Evolutionary conservation across 1,140 invertebrate species (phyloP).

Genomic region (Orchesella cincta): DNA sequence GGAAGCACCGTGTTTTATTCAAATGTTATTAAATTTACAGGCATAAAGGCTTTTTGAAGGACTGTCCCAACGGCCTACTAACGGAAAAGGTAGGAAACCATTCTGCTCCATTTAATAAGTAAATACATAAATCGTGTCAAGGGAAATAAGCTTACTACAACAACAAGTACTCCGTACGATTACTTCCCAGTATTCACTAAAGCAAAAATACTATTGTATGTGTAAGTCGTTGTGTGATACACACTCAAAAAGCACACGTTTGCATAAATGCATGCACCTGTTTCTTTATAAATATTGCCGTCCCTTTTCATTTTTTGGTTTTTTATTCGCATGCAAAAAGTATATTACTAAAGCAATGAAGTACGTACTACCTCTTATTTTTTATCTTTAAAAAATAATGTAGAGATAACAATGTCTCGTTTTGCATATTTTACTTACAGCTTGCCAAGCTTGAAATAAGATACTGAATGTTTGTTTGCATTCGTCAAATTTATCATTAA

Average conservation of each 20-base stretch:
- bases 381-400: no score
- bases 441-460: no score
- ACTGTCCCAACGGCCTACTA: slow-evolving; percentile 87
- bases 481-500: no score
- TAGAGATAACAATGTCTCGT: no score
- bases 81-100: slow-evolving; percentile 77
- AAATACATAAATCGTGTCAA: slow-evolving; percentile 26
- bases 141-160: slow-evolving; percentile 22
- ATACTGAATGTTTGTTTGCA: no score
- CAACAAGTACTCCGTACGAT: no score
- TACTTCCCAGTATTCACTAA: no score
- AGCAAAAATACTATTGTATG: no score
- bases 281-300: neutral
- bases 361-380: no score
- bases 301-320: neutral
- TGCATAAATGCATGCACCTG: neutral
- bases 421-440: no score
- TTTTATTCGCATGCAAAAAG: neutral
- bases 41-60: slow-evolving; percentile 92
- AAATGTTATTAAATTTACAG: slow-evolving; percentile 58
- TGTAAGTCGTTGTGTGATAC: no score
- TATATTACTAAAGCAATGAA: neutral
- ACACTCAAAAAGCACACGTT: neutral
- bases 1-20: no score
- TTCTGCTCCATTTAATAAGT: slow-evolving; percentile 20